phyloP scores from a whole-genome alignment of 2,797 vertebrate genomes.

The Paguma larvata region DNA sequence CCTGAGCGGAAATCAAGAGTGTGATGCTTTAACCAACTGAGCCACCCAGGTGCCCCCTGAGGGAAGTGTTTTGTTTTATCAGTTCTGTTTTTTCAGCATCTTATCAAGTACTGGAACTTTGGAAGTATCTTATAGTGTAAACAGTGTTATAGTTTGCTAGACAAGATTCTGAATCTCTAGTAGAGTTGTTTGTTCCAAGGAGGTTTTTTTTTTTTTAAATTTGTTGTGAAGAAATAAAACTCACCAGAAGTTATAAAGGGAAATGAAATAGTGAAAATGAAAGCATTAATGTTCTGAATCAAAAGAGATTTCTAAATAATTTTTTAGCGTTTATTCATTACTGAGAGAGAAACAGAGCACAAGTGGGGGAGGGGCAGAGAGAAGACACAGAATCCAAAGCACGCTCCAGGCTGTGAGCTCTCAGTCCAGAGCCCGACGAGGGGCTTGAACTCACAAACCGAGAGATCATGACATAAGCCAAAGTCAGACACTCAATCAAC shows the following conservation, averaged over 20 bases:
- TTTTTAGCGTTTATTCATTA: too few relatives aligned
- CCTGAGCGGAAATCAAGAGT: too few relatives aligned
- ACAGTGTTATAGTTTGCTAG: neutral
- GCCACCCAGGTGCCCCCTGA: neutral
- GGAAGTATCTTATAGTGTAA: neutral
- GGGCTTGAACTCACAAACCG: too few relatives aligned
- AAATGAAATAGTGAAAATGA: neutral
- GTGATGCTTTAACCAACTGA: too few relatives aligned
- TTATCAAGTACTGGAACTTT: neutral
- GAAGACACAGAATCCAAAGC: too few relatives aligned
- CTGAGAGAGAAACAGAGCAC: too few relatives aligned
- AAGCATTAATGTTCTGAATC: neutral
- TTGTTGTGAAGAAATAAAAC: constrained; percentile 40
- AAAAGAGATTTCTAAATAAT: neutral
- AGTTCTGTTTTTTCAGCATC: constrained; percentile 1
- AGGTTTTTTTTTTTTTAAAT: neutral
- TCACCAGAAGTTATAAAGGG: neutral
- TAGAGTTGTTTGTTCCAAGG: neutral
- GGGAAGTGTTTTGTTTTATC: neutral
- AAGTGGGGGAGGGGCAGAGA: too few relatives aligned
- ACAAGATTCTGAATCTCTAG: neutral
- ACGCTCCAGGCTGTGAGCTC: too few relatives aligned
- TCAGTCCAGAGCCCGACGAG: too few relatives aligned
- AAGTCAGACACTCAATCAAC: too few relatives aligned
- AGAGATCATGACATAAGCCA: too few relatives aligned